phyloP scores from a whole-genome alignment of 2,888 invertebrate species.

The Rhagonycha lutea region DNA sequence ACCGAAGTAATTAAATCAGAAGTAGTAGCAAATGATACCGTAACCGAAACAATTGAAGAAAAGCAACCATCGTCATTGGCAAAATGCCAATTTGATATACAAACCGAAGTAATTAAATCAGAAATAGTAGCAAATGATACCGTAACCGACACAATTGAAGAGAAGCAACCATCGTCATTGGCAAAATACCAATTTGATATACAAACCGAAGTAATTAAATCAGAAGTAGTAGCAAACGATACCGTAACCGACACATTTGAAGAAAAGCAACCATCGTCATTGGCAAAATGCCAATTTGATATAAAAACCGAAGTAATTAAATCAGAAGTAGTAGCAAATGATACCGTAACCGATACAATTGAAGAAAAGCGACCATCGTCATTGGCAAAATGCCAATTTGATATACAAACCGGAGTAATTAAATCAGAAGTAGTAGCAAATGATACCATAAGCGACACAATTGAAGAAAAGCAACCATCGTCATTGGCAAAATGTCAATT shows the following conservation, averaged over 20 bases:
- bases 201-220: neutral
- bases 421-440: slow-evolving; percentile 11
- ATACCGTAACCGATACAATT: slow-evolving; percentile 12
- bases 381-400: neutral
- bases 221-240: slow-evolving; percentile 13
- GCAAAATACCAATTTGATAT: neutral
- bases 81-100: neutral
- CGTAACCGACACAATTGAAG: slow-evolving; percentile 4
- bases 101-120: neutral
- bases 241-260: slow-evolving; percentile 9
- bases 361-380: neutral
- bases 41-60: slow-evolving; percentile 9
- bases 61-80: neutral
- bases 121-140: slow-evolving; percentile 17
- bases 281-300: neutral
- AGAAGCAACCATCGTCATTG: neutral
- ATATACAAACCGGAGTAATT: neutral
- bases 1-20: slow-evolving; percentile 5
- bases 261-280: neutral
- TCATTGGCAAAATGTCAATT: slow-evolving; percentile 40
- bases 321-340: slow-evolving; percentile 9
- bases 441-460: no score
- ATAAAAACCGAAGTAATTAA: neutral
- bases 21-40: slow-evolving; percentile 9
- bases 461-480: slow-evolving; percentile 39